These are phyloP conservation scores for Bryconaethiops microstoma DNA, from an alignment of 2,797 vertebrate species.

Conservation along the genomic window DNA sequence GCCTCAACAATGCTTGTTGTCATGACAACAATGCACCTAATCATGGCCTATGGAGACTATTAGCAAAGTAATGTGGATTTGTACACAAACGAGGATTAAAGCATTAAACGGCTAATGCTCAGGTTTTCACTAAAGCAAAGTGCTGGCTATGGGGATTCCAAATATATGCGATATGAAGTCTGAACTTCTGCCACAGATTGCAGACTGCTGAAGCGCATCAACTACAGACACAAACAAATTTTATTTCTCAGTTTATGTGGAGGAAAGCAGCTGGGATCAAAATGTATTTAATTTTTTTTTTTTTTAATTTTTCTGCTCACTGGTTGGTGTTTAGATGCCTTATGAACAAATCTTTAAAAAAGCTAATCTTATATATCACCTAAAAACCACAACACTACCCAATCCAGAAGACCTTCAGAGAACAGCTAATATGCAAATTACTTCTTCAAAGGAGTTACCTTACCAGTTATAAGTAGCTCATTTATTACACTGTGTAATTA, in stretches of 20 bases:
- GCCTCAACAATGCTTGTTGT: constrained; percentile 16
- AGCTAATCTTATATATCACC: background rate
- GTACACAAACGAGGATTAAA: constrained; percentile 31
- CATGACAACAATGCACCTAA: constrained; percentile 25
- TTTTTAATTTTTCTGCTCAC: background rate
- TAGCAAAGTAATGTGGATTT: constrained; percentile 21
- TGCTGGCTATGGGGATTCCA: background rate
- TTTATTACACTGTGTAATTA: background rate
- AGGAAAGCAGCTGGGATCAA: constrained; percentile 1
- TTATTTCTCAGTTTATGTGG: background rate
- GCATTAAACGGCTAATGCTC: constrained; percentile 4
- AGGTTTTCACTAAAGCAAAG: background rate
- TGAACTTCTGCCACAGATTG: background rate
- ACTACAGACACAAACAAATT: background rate
- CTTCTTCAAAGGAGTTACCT: background rate
- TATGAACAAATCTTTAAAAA: background rate
- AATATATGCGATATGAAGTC: background rate
- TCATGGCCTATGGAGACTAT: constrained; percentile 8
- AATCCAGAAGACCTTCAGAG: background rate
- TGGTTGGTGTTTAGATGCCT: background rate
- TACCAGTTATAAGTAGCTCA: background rate
- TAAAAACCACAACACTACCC: background rate
- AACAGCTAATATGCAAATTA: background rate
- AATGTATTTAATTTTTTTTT: too few relatives aligned
- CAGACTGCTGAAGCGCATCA: background rate